Conservation (phyloP, 2,888 invertebrate genomes). For the Sepiola atlantica region DNA sequence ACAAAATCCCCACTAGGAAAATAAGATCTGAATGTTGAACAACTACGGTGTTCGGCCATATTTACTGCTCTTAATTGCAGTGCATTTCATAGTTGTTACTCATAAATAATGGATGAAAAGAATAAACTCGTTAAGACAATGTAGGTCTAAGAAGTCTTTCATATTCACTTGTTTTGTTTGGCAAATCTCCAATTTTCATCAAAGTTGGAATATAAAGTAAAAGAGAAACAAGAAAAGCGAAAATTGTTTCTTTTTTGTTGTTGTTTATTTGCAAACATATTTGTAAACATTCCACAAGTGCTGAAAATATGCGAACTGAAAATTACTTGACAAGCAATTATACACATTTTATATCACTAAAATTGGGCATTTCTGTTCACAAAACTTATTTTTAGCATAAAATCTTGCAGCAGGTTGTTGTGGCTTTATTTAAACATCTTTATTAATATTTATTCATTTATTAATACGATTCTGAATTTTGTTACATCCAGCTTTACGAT, state of each 20-base stretch:
- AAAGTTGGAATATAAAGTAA: neutral
- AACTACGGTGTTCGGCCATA: neutral
- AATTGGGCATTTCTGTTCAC: neutral
- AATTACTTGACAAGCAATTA: neutral
- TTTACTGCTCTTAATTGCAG: neutral
- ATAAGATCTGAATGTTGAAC: neutral
- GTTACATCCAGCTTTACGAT: too few species aligned
- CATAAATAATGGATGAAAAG: neutral
- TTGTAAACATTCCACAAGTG: neutral
- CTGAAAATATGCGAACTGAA: neutral
- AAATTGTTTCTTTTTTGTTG: neutral
- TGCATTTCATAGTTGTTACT: neutral
- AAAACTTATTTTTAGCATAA: neutral
- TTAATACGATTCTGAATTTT: too few species aligned
- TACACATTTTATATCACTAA: neutral
- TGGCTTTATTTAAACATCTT: too few species aligned
- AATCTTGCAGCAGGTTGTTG: too few species aligned
- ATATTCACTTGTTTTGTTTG: constrained; percentile 9
- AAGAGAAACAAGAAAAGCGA: neutral
- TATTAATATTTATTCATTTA: too few species aligned
- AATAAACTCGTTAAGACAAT: neutral
- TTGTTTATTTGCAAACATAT: neutral
- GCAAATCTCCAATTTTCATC: neutral
- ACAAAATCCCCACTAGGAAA: neutral
- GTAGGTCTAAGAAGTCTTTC: neutral